A percentile compares a stretch with the other conserved stretches of the same genome.
These are phyloP conservation scores for Oriolus oriolus DNA, from an alignment of 2,113 vertebrate species.

Conservation along the genomic window DNA sequence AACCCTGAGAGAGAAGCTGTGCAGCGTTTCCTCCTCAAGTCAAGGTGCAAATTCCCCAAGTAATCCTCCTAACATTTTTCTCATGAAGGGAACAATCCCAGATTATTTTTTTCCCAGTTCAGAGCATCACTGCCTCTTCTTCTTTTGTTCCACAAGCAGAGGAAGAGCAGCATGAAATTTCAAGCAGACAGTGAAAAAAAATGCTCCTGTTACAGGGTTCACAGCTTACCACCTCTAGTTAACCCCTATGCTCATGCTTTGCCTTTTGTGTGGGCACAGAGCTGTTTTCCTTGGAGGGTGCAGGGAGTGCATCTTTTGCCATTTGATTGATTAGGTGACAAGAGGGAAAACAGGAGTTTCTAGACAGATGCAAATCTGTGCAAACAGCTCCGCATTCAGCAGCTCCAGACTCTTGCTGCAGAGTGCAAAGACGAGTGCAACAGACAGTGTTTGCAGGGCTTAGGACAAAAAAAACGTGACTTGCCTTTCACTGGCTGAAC, in stretches of 20 bases:
- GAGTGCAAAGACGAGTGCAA: neutral
- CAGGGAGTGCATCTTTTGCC: neutral
- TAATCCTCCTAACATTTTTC: neutral
- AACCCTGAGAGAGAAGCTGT: neutral
- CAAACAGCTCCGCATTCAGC: slow-evolving; percentile 6
- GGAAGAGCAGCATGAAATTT: neutral
- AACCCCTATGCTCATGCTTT: neutral
- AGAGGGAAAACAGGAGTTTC: neutral
- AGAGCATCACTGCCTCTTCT: neutral
- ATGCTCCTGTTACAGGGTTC: neutral
- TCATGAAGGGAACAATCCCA: neutral
- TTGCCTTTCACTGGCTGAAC: slow-evolving; percentile 26
- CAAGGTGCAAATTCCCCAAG: neutral
- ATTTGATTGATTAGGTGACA: neutral
- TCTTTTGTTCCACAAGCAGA: neutral
- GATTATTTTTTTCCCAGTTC: neutral
- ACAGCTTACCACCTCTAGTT: neutral
- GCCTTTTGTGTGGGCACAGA: neutral
- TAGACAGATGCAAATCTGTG: neutral
- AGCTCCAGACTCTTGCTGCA: neutral
- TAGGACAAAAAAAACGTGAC: slow-evolving; percentile 31
- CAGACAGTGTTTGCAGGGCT: slow-evolving; percentile 31
- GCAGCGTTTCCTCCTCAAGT: neutral
- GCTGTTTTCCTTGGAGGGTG: neutral
- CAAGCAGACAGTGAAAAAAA: neutral